A percentile compares a stretch with the other conserved stretches of the same genome.
Conservation (phyloP, 1,140 invertebrate species). For the Laodelphax striatellus region DNA sequence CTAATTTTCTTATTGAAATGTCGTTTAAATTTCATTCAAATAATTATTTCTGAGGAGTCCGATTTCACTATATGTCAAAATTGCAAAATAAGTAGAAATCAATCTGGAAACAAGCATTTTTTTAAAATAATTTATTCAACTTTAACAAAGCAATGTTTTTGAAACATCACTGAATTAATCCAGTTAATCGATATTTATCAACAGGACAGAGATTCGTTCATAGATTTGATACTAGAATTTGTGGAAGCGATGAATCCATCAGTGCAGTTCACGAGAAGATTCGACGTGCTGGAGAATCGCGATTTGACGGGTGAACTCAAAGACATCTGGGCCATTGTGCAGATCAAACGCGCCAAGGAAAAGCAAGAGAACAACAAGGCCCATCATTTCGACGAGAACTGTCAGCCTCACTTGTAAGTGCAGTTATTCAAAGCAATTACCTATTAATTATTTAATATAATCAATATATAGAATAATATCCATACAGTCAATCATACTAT, state of each 20-base stretch:
- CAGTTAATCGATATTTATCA: conserved; percentile 16
- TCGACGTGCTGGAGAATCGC: conserved; percentile 49
- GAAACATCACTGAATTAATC: background rate
- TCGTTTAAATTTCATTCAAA: too few relatives aligned
- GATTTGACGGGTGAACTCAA: conserved; percentile 58
- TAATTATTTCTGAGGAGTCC: too few relatives aligned
- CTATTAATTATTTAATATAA: too few relatives aligned
- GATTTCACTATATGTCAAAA: too few relatives aligned
- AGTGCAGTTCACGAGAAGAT: conserved; percentile 34
- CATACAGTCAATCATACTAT: too few relatives aligned
- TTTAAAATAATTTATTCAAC: too few relatives aligned
- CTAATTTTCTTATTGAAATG: too few relatives aligned
- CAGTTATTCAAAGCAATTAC: background rate
- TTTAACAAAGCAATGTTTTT: too few relatives aligned
- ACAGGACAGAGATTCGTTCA: conserved; percentile 47
- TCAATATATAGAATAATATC: too few relatives aligned
- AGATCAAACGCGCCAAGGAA: conserved; percentile 47
- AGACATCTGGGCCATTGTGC: conserved; percentile 56
- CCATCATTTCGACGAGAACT: conserved; percentile 5
- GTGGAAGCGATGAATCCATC: conserved; percentile 53
- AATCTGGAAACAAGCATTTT: too few relatives aligned
- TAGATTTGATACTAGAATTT: conserved; percentile 54
- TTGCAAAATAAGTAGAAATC: too few relatives aligned
- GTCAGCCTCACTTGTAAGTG: background rate
- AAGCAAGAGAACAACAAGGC: background rate